Conservation (phyloP, 2,797 vertebrate species). For the Distichodus sexfasciatus region DNA sequence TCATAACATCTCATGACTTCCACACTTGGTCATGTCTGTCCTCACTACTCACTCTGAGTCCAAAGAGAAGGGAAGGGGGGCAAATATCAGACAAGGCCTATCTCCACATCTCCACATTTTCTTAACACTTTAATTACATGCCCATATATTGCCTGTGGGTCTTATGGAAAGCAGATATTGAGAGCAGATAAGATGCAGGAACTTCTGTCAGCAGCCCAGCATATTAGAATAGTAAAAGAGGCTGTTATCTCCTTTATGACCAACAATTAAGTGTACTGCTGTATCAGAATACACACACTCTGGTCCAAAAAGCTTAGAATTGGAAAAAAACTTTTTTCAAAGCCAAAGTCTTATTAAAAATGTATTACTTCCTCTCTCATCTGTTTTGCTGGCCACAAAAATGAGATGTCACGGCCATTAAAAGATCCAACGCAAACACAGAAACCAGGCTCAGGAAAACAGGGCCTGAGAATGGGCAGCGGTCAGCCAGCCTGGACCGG, state of each 20-base stretch:
- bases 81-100: constrained; percentile 63
- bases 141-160: constrained; percentile 71
- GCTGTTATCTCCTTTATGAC: constrained; percentile 69
- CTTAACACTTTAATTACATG: constrained; percentile 78
- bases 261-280: constrained; percentile 70
- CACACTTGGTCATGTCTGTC: constrained; percentile 73
- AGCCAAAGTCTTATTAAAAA: constrained; percentile 62
- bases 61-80: constrained; percentile 63
- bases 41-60: constrained; percentile 77
- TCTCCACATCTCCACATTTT: constrained; percentile 79
- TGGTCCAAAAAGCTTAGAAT: constrained; percentile 53
- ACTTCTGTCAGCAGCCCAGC: constrained; percentile 77
- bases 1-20: constrained; percentile 66
- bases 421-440: constrained; percentile 57
- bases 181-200: constrained; percentile 81
- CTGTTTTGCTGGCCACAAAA: constrained; percentile 62
- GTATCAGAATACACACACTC: constrained; percentile 73
- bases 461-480: constrained; percentile 49
- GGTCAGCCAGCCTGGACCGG: constrained; percentile 42
- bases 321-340: constrained; percentile 53
- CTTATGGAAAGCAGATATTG: constrained; percentile 78
- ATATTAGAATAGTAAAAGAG: constrained; percentile 75
- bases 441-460: constrained; percentile 33
- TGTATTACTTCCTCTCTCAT: constrained; percentile 59
- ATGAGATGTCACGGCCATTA: constrained; percentile 61